Conservation (phyloP, 2,888 invertebrate genomes). For the Leptinotarsa juncta region DNA sequence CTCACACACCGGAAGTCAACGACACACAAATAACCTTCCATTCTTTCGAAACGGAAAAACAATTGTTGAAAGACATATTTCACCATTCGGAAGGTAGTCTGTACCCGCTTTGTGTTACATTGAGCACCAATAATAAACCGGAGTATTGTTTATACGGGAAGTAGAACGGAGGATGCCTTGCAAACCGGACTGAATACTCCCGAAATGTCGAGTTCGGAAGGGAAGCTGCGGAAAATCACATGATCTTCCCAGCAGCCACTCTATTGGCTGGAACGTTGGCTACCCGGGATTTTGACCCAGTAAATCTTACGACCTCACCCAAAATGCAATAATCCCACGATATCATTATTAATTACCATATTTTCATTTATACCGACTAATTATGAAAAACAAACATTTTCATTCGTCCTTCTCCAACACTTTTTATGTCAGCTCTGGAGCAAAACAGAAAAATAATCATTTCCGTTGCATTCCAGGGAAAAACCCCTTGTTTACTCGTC, state of each 20-base stretch:
- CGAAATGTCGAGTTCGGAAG: slow-evolving; percentile 56
- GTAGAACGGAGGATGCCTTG: slow-evolving; percentile 6
- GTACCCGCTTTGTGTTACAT: slow-evolving; percentile 38
- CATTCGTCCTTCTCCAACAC: background rate
- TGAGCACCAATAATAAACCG: slow-evolving; percentile 38
- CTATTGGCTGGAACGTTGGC: slow-evolving; percentile 60
- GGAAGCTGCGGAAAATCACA: slow-evolving; percentile 65
- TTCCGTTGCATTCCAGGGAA: background rate
- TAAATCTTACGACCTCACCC: slow-evolving; percentile 65
- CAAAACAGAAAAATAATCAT: background rate
- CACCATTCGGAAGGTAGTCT: background rate
- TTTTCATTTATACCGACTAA: background rate
- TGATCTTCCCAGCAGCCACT: slow-evolving; percentile 55
- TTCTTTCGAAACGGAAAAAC: background rate
- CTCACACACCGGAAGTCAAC: slow-evolving; percentile 16
- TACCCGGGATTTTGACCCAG: slow-evolving; percentile 67
- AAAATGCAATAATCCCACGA: slow-evolving; percentile 40
- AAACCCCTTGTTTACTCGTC: slow-evolving; percentile 26
- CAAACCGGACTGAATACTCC: slow-evolving; percentile 39
- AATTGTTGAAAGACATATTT: background rate
- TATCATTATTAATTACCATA: background rate
- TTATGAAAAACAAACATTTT: background rate
- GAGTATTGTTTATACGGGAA: slow-evolving; percentile 22
- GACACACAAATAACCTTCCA: background rate
- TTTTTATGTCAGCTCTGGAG: no score